A percentile compares a stretch with the other conserved stretches of the same genome.
Conservation (phyloP, 1,140 invertebrate species). For the Epicauta chinensis region DNA sequence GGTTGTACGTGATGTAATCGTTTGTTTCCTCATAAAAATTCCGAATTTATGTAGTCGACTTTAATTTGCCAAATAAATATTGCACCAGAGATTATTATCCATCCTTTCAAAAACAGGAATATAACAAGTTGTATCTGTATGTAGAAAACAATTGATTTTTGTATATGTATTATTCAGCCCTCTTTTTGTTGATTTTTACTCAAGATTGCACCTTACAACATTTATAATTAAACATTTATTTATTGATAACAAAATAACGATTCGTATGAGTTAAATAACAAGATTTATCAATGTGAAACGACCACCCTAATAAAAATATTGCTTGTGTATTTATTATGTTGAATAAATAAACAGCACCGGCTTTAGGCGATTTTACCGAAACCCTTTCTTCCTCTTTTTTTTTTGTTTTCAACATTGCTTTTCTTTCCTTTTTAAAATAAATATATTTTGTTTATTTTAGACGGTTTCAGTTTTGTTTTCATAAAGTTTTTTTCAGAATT, state of each 20-base stretch:
- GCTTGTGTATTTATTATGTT: constrained; percentile 10
- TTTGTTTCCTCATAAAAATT: constrained; percentile 8
- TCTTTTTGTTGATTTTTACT: constrained; percentile 12
- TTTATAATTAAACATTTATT: constrained; percentile 16
- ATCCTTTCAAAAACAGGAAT: constrained; percentile 10
- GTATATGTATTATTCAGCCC: constrained; percentile 10
- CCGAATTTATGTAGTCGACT: constrained; percentile 12
- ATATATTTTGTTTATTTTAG: too few relatives aligned
- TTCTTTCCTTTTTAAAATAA: too few relatives aligned
- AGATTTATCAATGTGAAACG: constrained; percentile 14
- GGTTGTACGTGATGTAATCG: constrained; percentile 13
- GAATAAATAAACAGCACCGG: background rate
- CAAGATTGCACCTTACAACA: constrained; percentile 4
- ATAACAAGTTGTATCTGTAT: too few relatives aligned
- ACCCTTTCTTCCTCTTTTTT: too few relatives aligned
- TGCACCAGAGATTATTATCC: constrained; percentile 13
- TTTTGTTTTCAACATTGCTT: too few relatives aligned
- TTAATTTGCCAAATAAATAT: constrained; percentile 17
- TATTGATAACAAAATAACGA: constrained; percentile 13
- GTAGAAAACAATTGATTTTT: too few relatives aligned
- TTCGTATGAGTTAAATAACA: constrained; percentile 6
- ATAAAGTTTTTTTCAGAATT: too few relatives aligned
- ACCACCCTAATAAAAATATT: constrained; percentile 14
- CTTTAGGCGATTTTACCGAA: too few relatives aligned
- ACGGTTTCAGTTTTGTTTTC: too few relatives aligned